Base-by-base conservation (phyloP, 2,888 invertebrate species). In the Drosophila prostipennis region DNA sequence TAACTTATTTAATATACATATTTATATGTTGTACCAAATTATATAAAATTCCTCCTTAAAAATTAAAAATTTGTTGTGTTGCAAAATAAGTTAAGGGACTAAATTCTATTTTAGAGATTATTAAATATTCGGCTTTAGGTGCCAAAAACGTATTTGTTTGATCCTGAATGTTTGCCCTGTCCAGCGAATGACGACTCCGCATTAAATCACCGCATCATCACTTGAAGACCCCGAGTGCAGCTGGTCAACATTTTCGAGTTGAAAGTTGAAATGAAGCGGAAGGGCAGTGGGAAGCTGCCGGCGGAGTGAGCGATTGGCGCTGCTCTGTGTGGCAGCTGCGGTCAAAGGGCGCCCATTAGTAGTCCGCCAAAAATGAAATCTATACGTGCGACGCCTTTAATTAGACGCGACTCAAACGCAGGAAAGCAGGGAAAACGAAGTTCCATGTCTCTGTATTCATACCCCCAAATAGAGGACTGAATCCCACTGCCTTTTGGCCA, bases 351-450 rank as follows among this genome's bases (percentile, higher is more conserved):
- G 78, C 59, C 86, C 88, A 87, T 82, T 87, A 87, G 88, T 80
- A 76, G 76, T 70, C 67, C 68, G 73, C 87, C 84, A 86, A 83
- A 81, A 86, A 86, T 80, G 79, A 81, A 83, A 81, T 82, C 88
- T 87, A 75, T 82, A 82, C 83, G 86, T 87, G 88, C 80, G 72
- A 72, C 71, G 70, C 86, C 82, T 87, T 82, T 82, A 87, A 82
- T 82, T 87, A 82, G 80, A 69, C 70, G 78, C 72, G 57, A 68
- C 72, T 65, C 70, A 69, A 48, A 54, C 48, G 37, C 48, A 36
- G 46, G 36, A 39, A n/a, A n/a, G 5, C 37, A 3, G 14, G 13
- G 32, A 19, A n/a, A 39, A 48, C 5, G 19, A 13, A 19, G 34
- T 11, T 34, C n/a, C 14, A 32, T 13, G 32, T 26, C 34, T 7